phyloP scores from a whole-genome alignment of 2,113 vertebrate genomes.

The Leiothrix lutea region DNA sequence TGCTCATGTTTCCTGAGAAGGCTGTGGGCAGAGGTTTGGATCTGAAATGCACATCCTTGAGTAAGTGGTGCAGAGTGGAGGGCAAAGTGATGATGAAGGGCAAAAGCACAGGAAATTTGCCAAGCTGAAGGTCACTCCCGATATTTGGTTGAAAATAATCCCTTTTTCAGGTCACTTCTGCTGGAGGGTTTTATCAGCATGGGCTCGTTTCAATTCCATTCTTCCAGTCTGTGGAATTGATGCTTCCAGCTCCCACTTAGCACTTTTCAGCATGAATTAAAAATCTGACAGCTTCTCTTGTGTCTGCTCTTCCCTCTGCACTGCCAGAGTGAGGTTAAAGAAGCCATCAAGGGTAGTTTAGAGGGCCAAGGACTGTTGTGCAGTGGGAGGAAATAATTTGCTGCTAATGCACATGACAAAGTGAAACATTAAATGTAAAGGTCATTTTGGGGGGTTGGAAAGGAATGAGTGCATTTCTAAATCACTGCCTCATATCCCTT shows the following conservation, averaged over 20 bases:
- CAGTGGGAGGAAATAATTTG: neutral
- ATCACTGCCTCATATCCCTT: neutral
- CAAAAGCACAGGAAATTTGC: neutral
- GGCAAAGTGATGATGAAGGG: neutral
- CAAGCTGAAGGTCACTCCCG: neutral
- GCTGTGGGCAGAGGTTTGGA: neutral
- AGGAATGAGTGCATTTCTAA: neutral
- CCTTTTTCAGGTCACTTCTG: neutral
- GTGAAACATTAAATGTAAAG: neutral
- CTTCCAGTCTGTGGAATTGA: neutral
- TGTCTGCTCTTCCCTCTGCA: neutral
- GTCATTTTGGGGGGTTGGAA: neutral
- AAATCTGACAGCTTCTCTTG: constrained; percentile 10
- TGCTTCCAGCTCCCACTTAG: neutral
- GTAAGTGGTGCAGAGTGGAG: neutral
- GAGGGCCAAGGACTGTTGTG: neutral
- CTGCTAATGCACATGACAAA: neutral
- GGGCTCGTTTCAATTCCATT: neutral
- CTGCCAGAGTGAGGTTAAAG: neutral
- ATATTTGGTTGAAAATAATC: neutral
- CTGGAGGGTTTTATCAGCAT: neutral
- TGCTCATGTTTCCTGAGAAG: neutral
- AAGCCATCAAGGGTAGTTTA: neutral
- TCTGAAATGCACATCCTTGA: neutral
- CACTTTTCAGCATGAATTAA: constrained; percentile 20